These are phyloP conservation scores for Hemicordylus capensis DNA, from an alignment of 2,113 vertebrate genomes.

Conservation along the genomic window DNA sequence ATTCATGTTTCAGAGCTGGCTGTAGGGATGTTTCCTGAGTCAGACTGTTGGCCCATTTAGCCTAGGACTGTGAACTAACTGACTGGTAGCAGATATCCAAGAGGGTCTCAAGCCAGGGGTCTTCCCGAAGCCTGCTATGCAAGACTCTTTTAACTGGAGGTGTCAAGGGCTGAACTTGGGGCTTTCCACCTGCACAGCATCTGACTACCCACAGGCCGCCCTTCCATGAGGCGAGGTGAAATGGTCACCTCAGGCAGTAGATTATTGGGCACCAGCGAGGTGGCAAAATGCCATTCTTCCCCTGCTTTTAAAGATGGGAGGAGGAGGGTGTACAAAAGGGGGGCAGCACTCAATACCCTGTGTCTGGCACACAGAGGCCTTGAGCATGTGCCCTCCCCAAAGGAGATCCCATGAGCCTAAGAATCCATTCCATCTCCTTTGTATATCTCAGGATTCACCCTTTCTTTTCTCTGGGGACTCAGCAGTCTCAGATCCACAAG, in stretches of 20 bases:
- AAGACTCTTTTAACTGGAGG: background rate
- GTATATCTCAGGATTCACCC: background rate
- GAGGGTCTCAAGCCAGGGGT: background rate
- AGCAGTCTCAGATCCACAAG: background rate
- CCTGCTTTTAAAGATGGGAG: too few species aligned
- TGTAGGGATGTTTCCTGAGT: background rate
- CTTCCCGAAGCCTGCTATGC: background rate
- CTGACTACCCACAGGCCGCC: too few species aligned
- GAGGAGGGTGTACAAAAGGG: too few species aligned
- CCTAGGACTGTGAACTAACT: background rate
- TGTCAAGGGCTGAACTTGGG: background rate
- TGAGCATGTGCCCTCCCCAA: background rate
- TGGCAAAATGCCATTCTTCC: too few species aligned
- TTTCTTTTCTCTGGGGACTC: background rate
- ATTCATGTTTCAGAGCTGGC: background rate
- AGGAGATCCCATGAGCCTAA: background rate
- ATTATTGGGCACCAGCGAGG: too few species aligned
- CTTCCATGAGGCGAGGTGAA: too few species aligned
- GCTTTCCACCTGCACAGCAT: background rate
- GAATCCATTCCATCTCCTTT: too few species aligned
- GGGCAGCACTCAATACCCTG: too few species aligned
- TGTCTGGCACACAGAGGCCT: too few species aligned
- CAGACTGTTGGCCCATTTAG: background rate
- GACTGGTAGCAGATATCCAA: background rate
- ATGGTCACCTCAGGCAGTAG: too few species aligned